Evolutionary conservation across 1,140 invertebrate genomes (phyloP), one percentile per base, ranked within the genome.

Genomic region (Pectinophora gossypiella): DNA sequence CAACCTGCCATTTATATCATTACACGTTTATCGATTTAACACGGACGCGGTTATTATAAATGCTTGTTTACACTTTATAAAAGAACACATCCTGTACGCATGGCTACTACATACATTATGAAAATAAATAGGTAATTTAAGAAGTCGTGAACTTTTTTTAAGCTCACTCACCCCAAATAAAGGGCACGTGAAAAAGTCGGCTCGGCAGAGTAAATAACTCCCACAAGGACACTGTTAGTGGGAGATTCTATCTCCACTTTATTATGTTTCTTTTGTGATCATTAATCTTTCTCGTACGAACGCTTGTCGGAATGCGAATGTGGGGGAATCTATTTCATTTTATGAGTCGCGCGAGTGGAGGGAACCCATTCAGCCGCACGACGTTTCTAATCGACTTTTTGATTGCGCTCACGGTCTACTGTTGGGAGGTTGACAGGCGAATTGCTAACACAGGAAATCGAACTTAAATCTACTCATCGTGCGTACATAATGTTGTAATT

Each of bases 241-340:
- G 83, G 62, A 85, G 83, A 86, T 86, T 80, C 76, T 85, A 86
- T 86, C 79, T 86, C 76, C 74, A 78, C 79, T 86, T 86, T 86
- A 86, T 86, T 86, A 85, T 86, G 83, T 86, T 86, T 85, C 83
- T 86, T 86, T 86, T 86, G 81, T 83, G 83, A 86, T 85, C 83
- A 86, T 86, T 86, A 86, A 86, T 86, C 83, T 86, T 86, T 86
- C 81, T 85, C 79, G 79, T 83, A 82, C 79, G 83, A 85, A 86
- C 81, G 83, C 83, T 86, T 86, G 83, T 86, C 83, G 83, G 83
- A 85, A 86, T 86, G 81, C 72, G 83, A 86, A 86, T 86, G 83
- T 86, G 76, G 81, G 83, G 79, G 83, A 79, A 86, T 86, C 81
- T 86, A 86, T 86, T 85, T 86, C 79, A 79, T 85, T 86, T 86